These are phyloP conservation scores for Tachypleus tridentatus DNA, from an alignment of 1,140 invertebrate genomes.

Conservation along the genomic window DNA sequence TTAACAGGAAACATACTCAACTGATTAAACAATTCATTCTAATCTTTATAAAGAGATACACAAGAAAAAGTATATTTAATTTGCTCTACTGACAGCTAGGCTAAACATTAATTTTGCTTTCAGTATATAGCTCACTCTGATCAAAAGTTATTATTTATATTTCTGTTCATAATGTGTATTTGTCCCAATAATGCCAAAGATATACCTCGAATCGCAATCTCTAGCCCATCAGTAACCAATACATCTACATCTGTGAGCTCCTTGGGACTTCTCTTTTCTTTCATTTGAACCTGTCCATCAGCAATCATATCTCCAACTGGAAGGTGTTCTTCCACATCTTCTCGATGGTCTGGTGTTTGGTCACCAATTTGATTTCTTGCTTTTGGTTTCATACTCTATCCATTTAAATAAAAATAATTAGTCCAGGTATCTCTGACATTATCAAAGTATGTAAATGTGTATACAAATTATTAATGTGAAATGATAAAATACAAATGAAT, in stretches of 20 bases:
- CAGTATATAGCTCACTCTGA: not conserved
- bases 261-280: conserved; percentile 70
- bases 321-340: conserved; percentile 46
- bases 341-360: conserved; percentile 44
- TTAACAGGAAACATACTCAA: no score
- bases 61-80: not conserved
- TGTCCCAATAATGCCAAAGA: not conserved
- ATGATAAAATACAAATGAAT: no score
- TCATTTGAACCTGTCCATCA: conserved; percentile 56
- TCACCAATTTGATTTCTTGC: conserved; percentile 89
- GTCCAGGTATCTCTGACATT: no score
- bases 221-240: conserved; percentile 70
- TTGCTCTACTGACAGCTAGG: not conserved
- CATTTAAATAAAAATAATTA: no score
- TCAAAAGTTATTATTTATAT: not conserved
- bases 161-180: not conserved
- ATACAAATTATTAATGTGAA: no score
- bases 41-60: no score
- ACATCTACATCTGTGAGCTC: conserved; percentile 66
- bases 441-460: no score
- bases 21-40: not conserved
- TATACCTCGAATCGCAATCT: conserved; percentile 75
- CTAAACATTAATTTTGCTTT: not conserved
- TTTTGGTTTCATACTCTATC: conserved; percentile 44
- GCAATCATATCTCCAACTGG: conserved; percentile 43